Base-by-base conservation (phyloP, 1,140 invertebrate species). In the Drosophila suzukii region DNA sequence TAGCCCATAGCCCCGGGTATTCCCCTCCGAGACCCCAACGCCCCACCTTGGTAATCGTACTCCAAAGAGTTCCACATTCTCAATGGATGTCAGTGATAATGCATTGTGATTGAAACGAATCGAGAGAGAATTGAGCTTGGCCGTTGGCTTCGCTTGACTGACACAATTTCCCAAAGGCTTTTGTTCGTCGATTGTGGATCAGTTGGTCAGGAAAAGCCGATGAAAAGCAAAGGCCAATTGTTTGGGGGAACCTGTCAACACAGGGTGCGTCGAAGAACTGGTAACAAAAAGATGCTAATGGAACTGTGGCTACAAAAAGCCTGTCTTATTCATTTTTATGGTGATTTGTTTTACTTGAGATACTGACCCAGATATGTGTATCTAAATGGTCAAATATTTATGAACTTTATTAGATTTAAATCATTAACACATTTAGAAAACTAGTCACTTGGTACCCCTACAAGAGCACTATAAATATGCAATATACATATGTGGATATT, bases 101-200 rank as follows among this genome's bases (percentile, higher is more conserved):
- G 66, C 74, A 68, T 73, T 67, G 70, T 72, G 79, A 88, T 82
- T 86, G 82, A 76, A 79, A 68, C 67, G 65, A 85, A 82, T 82
- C 66, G 63, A 67, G 60, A 75, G 73, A 72, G 66, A 70, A 71
- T 57, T 58, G 73, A 54, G 65, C 55, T 57, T 60, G 68, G 65
- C 68, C 68, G 53, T 51, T 68, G 71, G 56, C 58, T 76, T 50
- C 47, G 62, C 61, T 55, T 59, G 51, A 63, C 62, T 86, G 83
- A 61, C 83, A 86, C 79, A 72, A 79, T 88, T 86, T 83, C 81
- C 68, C 74, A 76, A 83, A 86, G 83, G 67, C 71, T 76, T 88
- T 88, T 86, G 83, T 86, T 66, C 46, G 36, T 41, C 61, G 47
- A 79, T 67, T 57, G 72, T 55, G 39, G 76, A 67, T 49, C 76